Percentiles rank a stretch among this genome's conserved stretches.
These are phyloP conservation scores for Galeopterus variegatus DNA, from an alignment of 2,113 vertebrate genomes.

Conservation along the genomic window DNA sequence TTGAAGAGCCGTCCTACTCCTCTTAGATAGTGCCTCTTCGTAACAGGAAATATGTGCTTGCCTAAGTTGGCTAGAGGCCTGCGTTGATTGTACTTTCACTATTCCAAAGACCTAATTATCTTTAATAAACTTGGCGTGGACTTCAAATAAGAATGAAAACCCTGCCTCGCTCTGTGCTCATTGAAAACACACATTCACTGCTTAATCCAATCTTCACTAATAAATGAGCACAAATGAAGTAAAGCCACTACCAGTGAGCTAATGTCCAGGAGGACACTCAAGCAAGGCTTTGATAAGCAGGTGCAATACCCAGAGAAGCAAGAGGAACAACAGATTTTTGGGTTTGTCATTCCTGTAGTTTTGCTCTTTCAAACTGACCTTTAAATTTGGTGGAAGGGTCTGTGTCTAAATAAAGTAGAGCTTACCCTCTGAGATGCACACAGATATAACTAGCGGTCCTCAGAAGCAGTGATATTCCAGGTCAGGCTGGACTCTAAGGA, in stretches of 20 bases:
- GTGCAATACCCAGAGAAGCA: background rate
- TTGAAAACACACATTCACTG: background rate
- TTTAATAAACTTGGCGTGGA: constrained; percentile 66
- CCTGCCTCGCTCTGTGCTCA: background rate
- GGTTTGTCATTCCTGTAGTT: background rate
- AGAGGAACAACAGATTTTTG: background rate
- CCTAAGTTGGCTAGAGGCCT: background rate
- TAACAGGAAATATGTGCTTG: background rate
- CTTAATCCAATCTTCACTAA: constrained; percentile 1
- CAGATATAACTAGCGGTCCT: background rate
- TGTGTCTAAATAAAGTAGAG: background rate
- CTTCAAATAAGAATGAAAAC: constrained; percentile 68
- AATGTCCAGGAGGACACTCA: background rate
- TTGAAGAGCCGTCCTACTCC: background rate
- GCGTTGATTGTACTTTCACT: background rate
- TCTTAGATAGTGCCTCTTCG: background rate
- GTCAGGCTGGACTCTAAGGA: accelerated
- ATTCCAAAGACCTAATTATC: constrained; percentile 51
- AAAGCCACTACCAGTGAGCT: background rate
- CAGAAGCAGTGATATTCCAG: background rate
- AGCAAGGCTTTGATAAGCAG: background rate
- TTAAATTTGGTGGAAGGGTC: background rate
- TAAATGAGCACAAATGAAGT: constrained; percentile 20
- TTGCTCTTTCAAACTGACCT: background rate
- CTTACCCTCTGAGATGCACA: background rate